Evolutionary conservation across 2,888 invertebrate species (phyloP), one percentile per base, ranked within the genome.

Genomic region (Lordiphosa fenestrarum): DNA sequence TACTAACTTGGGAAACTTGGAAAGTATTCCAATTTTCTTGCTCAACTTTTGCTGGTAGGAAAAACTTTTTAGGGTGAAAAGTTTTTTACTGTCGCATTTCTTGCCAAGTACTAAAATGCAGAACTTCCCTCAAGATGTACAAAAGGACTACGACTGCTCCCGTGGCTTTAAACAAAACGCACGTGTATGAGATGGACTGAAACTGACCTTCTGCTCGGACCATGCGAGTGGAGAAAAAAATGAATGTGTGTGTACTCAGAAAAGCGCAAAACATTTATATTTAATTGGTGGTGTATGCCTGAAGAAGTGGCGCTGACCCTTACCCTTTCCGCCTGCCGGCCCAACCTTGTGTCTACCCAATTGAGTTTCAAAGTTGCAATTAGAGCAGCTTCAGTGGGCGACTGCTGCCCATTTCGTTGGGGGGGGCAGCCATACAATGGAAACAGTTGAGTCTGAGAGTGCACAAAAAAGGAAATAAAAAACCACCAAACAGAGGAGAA

Each of bases 21-120:
- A 73, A 82, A 80, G 80, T 72, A 80, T 80, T 80, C 72, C 83
- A 80, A 80, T 76, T 80, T 78, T 78, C 69, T 78, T 70, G 71
- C 68, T 66, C 55, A 52, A 58, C 50, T 53, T 41, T 48, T 7
- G 19, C 9, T 46, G 52, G 2, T 10, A 38, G 7, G 57, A 30
- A 63, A 46, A 81, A 81, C 61, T 81, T 81, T 77, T 60, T 68
- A 81, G 36, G 42, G 39, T 47, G 10, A 36, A 46, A 74, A 82
- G 76, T 62, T 81, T 81, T 83, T 83, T 83, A 81, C 81, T 81
- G 81, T 81, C 81, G 81, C 81, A 83, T 74, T 81, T 81, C 70
- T 66, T 49, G 61, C 66, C 64, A 50, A 46, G 73, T 80, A 71
- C 70, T 81, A 71, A 81, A 81, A 74, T 66, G 77, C 81, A 81